phyloP scores from a whole-genome alignment of 1,140 invertebrate species.

The Himalopsyche phryganea region DNA sequence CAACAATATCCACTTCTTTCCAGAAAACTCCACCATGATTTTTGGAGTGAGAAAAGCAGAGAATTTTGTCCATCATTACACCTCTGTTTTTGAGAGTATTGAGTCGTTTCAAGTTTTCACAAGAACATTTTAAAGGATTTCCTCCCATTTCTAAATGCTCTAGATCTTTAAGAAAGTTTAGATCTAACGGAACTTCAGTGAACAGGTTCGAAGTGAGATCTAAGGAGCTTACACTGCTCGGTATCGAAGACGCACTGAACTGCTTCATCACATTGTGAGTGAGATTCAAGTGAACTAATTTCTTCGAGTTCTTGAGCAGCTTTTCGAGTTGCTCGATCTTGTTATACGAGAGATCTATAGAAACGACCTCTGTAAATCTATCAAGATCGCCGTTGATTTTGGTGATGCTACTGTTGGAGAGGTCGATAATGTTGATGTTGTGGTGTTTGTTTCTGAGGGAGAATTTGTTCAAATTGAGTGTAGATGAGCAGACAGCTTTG shows the following conservation, averaged over 20 bases:
- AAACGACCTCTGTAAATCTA: conserved; percentile 54
- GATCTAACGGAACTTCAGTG: conserved; percentile 54
- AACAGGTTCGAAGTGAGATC: conserved; percentile 61
- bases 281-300: conserved; percentile 57
- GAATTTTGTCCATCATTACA: conserved; percentile 54
- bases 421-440: conserved; percentile 54
- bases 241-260: conserved; percentile 50
- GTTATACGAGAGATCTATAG: conserved; percentile 57
- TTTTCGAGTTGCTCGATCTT: conserved; percentile 53
- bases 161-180: conserved; percentile 50
- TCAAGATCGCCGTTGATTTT: conserved; percentile 54
- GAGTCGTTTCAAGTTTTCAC: conserved; percentile 55
- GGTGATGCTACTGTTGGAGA: conserved; percentile 56
- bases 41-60: conserved; percentile 48
- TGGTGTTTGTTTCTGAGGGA: conserved; percentile 49
- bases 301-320: conserved; percentile 53
- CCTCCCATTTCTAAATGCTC: conserved; percentile 55
- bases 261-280: conserved; percentile 55
- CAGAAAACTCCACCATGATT: conserved; percentile 51
- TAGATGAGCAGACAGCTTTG: conserved; percentile 37
- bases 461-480: conserved; percentile 46
- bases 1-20: conserved; percentile 54
- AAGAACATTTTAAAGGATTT: conserved; percentile 59
- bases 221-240: conserved; percentile 57
- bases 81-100: conserved; percentile 50